Conservation (phyloP, 2,888 invertebrate species). For the Drosophila mulleri region DNA sequence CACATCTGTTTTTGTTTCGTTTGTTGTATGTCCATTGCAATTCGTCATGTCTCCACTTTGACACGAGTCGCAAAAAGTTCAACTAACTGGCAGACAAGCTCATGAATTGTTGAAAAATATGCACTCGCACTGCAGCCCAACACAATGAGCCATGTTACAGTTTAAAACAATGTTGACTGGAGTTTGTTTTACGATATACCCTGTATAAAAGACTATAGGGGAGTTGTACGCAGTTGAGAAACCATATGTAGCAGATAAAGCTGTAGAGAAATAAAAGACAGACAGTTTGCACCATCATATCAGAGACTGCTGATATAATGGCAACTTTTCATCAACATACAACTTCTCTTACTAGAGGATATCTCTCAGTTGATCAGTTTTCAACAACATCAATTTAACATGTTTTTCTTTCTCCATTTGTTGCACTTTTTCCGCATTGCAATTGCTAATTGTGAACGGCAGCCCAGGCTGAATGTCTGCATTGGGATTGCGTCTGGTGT, state of each 20-base stretch:
- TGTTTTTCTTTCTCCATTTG: slow-evolving; percentile 18
- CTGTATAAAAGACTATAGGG: neutral
- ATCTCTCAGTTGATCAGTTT: neutral
- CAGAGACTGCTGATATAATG: no score
- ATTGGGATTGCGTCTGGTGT: slow-evolving; percentile 2
- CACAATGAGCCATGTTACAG: slow-evolving; percentile 16
- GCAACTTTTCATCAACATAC: no score
- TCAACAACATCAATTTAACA: neutral
- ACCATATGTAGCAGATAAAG: neutral
- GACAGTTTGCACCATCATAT: no score
- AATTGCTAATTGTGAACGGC: slow-evolving; percentile 53
- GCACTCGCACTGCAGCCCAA: neutral
- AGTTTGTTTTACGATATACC: slow-evolving; percentile 17
- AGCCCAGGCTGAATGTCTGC: neutral
- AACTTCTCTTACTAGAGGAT: neutral
- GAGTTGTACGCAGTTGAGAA: neutral
- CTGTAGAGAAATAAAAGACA: no score
- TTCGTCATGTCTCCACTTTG: slow-evolving; percentile 17
- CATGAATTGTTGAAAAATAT: slow-evolving; percentile 66
- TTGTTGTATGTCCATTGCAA: slow-evolving; percentile 39
- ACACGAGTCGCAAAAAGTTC: slow-evolving; percentile 34
- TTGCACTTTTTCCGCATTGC: slow-evolving; percentile 45
- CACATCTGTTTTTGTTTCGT: neutral
- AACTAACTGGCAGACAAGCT: slow-evolving; percentile 45
- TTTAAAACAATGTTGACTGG: slow-evolving; percentile 31